Base-by-base conservation (phyloP, 92 coral and sea anemone species). In the Phenganax marumi region DNA sequence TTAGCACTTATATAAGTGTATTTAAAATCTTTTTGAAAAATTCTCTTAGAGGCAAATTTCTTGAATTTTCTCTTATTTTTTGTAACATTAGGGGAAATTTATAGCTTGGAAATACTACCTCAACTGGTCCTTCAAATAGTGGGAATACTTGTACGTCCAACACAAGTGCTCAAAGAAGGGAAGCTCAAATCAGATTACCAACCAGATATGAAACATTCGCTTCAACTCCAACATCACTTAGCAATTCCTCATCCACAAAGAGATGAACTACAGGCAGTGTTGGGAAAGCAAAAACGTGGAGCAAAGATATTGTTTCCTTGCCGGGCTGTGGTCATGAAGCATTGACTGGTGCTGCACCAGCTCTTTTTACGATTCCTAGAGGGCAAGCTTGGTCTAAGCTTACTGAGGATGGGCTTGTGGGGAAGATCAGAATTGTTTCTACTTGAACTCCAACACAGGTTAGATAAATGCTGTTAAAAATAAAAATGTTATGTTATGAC, bases 401-500 rank as follows among this genome's bases (percentile, higher is more conserved):
- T 17, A 50, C 54, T 43, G 75, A 70, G 24, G 54, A 70, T 43
- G 75, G 80, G 17, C 68, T 53, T 25, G 80, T 75, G 68, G 80
- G 80, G 14, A 75, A 75, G 60, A 53, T 75, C 64, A 52, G 80
- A 52, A 75, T 75, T 53, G 80, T 75, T 7, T 75, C 80, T 53
- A 75, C 80, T 51, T 75, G 80, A 66, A 24, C 49, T 39, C 80
- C 80, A 21, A 75, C 66, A 24, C 80, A 75, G 80, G 80, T 75
- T 51, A 51, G 56, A 11, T n/a, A 43, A 9, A 46, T 43, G 3
- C 51, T 56, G 19, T 56, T 56, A 56, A 14, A 56, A 56, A 7
- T 56, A 56, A 56, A 56, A 62, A 21, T 18, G 13, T 62, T 0
- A 62, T 10, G 33, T 19, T 9, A 62, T 21, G 21, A 60, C 66